These are phyloP conservation scores for Thamnophis elegans DNA, from an alignment of 2,797 vertebrate genomes.

Conservation along the genomic window DNA sequence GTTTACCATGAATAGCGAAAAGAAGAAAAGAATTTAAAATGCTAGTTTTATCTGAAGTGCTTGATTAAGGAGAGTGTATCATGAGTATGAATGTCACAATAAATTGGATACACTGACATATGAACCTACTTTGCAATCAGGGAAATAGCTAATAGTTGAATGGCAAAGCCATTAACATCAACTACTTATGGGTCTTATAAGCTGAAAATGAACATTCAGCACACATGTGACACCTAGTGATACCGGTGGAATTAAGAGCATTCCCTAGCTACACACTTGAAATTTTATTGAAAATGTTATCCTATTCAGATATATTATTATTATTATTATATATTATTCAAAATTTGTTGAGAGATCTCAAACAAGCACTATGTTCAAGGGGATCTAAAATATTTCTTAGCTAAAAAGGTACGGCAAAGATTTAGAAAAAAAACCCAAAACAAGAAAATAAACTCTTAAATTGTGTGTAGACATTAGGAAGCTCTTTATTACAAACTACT, in stretches of 20 bases:
- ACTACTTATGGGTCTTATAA: neutral
- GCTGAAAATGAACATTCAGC: neutral
- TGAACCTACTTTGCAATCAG: neutral
- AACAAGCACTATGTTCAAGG: neutral
- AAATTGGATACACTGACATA: neutral
- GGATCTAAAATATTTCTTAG: neutral
- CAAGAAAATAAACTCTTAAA: neutral
- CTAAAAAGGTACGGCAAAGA: neutral
- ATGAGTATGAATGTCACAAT: neutral
- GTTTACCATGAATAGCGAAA: neutral
- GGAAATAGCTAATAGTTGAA: neutral
- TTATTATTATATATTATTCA: neutral
- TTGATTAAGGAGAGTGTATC: neutral
- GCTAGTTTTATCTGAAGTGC: neutral
- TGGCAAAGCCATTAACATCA: neutral
- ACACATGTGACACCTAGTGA: neutral
- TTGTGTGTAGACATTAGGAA: neutral
- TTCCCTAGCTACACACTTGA: neutral
- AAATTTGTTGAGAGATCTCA: neutral
- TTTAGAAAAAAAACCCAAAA: accelerated
- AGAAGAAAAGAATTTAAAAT: neutral
- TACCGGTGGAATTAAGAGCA: neutral
- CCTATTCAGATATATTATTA: neutral
- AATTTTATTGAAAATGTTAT: neutral
- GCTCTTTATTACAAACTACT: neutral